Percentiles rank a stretch among this genome's conserved stretches.
Conservation (phyloP, 2,797 vertebrate genomes). For the Crotalus adamanteus region DNA sequence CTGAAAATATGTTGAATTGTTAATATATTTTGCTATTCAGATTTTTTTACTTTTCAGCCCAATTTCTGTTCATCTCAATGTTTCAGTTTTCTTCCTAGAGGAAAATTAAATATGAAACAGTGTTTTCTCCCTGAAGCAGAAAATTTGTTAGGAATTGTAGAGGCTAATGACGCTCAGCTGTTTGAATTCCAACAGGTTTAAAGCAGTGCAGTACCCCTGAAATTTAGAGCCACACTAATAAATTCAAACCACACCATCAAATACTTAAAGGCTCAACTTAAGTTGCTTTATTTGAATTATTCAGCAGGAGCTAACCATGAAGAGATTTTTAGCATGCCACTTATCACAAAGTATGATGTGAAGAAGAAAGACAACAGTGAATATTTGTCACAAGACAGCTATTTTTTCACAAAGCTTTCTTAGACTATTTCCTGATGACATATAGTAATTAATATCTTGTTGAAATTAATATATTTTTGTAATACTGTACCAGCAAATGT, state of each 20-base stretch:
- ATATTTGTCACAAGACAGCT: not conserved
- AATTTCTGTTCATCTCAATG: not conserved
- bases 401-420: constrained; percentile 16
- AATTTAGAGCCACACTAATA: constrained; percentile 2
- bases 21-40: not conserved
- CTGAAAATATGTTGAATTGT: not conserved
- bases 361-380: not conserved
- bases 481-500: constrained; percentile 4
- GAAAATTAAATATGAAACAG: not conserved
- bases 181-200: constrained; percentile 14
- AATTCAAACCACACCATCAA: constrained; percentile 18
- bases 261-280: not conserved
- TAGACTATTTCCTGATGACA: constrained; percentile 6
- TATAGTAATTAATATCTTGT: not conserved
- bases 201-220: not conserved
- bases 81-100: not conserved
- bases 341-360: constrained; percentile 14
- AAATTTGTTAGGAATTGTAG: constrained; percentile 6
- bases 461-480: constrained; percentile 4
- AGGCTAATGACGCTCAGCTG: constrained; percentile 8
- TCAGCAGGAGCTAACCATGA: constrained; percentile 17
- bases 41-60: not conserved
- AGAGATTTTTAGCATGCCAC: constrained; percentile 4
- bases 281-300: constrained; percentile 29
- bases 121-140: not conserved